Evolutionary conservation across 2,888 invertebrate genomes (phyloP), one percentile per base, ranked within the genome.

Genomic region (Oxystoma pomonae): DNA sequence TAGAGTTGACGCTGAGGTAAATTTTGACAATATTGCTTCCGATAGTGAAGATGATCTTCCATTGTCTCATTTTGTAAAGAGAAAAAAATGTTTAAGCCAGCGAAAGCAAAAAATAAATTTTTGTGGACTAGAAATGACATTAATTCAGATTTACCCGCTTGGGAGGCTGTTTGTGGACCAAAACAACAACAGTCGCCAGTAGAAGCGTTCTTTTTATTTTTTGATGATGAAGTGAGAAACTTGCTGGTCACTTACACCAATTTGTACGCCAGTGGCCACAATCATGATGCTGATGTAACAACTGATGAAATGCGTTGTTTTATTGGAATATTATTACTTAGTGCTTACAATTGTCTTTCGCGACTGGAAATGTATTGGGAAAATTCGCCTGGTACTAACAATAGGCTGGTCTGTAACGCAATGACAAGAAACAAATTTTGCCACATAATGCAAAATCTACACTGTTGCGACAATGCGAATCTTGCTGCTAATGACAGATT

Each of bases 401-500:
- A 59, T 51, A 50, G 9, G 3, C 7, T 59, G 18, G 59, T 59
- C 7, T 52, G 59, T 59, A 19, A 52, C 16, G 59, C 51, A 16
- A 52, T 59, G 50, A 9, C 51, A 16, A 59, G 61, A 56, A 56
- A 61, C 20, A 2, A 61, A 19, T 65, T 61, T 53, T 9, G 49
- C 16, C 57, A 61, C 35, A 65, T 67, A 2, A 67, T 64, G 61
- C 64, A 66, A 20, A 61, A 66, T 61, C 62, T 66, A 58, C 64
- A 66, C 55, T 65, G 58, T 18, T 58, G 58, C 55, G 52, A 66
- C 56, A 62, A 65, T 35, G 60, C 20, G 3, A 35, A 35, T 35
- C 52, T 66, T 17, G 51, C 57, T 55, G 35, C 20, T 35, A 16
- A 59, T 21, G 66, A 66, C 19, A 57, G 61, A 59, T 67, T 65